Evolutionary conservation across 2,888 invertebrate species (phyloP).

Genomic region (Lathronympha strigana): DNA sequence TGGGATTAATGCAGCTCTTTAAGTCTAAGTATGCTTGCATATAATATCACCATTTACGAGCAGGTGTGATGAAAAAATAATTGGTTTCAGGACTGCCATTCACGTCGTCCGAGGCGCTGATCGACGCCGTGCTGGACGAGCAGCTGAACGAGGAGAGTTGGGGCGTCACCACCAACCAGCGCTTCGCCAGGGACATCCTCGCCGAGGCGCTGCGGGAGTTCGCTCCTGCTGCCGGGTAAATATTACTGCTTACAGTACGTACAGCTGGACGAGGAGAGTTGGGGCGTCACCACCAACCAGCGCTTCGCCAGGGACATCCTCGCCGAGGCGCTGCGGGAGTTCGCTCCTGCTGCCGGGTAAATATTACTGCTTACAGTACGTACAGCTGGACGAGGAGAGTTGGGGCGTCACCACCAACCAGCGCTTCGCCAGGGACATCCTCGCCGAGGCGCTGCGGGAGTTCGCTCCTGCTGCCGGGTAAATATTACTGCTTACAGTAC

Average conservation of each 20-base stretch:
- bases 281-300: conserved; percentile 67
- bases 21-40: no score
- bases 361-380: conserved; percentile 58
- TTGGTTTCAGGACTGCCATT: conserved; percentile 84
- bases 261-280: conserved; percentile 85
- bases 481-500: conserved; percentile 53
- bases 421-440: conserved; percentile 62
- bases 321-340: conserved; percentile 61
- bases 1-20: no score
- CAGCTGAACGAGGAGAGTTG: conserved; percentile 86
- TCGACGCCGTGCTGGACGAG: conserved; percentile 89
- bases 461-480: conserved; percentile 62
- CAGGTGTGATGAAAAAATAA: no score
- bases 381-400: conserved; percentile 86
- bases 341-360: conserved; percentile 61
- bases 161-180: conserved; percentile 65
- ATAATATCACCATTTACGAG: no score
- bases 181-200: conserved; percentile 68
- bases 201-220: conserved; percentile 67
- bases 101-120: conserved; percentile 87
- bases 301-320: conserved; percentile 62
- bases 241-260: conserved; percentile 70
- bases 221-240: conserved; percentile 60
- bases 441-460: conserved; percentile 60
- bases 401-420: conserved; percentile 69